Percentiles rank a stretch among this genome's conserved stretches.
Evolutionary conservation across 92 coral and sea anemone genomes (phyloP).

Genomic region (Siderastrea radians): DNA sequence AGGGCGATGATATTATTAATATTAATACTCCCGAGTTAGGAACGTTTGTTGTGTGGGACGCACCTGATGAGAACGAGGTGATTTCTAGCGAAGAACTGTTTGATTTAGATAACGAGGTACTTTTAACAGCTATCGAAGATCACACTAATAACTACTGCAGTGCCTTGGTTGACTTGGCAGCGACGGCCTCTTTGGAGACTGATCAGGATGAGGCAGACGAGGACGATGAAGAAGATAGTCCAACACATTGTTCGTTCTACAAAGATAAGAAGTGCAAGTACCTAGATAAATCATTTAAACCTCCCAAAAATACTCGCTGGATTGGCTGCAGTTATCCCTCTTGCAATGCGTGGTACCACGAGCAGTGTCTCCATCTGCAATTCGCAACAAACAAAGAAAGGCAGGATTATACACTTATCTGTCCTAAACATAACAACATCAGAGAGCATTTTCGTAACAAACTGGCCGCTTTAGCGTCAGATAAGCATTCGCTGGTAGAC

Average conservation of each 20-base stretch:
- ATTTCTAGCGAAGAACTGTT: too few relatives aligned
- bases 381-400: constrained; percentile 26
- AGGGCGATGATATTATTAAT: constrained; percentile 24
- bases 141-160: too few relatives aligned
- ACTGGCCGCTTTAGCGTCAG: constrained; percentile 42
- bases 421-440: constrained; percentile 41
- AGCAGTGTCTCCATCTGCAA: constrained; percentile 40
- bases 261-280: constrained; percentile 46
- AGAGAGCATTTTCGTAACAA: constrained; percentile 42
- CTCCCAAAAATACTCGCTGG: constrained; percentile 52
- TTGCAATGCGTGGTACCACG: constrained; percentile 49
- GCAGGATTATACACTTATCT: constrained; percentile 35
- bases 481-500: constrained; percentile 18
- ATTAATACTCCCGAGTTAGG: too few relatives aligned
- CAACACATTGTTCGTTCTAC: constrained; percentile 43
- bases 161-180: constrained; percentile 12
- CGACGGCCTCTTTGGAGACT: constrained; percentile 1
- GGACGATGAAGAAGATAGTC: constrained; percentile 47
- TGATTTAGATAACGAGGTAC: too few relatives aligned
- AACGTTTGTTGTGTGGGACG: too few relatives aligned
- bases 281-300: constrained; percentile 18
- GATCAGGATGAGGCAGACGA: not conserved
- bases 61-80: too few relatives aligned
- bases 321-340: constrained; percentile 50
- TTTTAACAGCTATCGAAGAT: too few relatives aligned